Evolutionary conservation across 2,113 vertebrate species (phyloP).

Genomic region (Paradisaea rubra): DNA sequence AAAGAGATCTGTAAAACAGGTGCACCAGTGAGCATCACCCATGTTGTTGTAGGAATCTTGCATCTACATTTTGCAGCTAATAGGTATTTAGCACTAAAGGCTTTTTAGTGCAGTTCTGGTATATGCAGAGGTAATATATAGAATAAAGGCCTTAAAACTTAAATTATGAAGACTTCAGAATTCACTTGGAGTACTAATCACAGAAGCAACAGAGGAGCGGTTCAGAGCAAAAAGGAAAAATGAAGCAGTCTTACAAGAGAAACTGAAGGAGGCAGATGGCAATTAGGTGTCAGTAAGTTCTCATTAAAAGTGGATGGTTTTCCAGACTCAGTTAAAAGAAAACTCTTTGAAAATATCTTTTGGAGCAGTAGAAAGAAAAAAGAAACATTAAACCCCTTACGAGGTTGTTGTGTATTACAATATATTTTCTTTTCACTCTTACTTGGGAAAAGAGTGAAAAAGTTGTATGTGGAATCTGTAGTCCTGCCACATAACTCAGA

Average conservation of each 20-base stretch:
- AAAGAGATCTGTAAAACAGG: not conserved
- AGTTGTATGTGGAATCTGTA: not conserved
- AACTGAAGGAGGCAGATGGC: constrained; percentile 15
- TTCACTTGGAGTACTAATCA: not conserved
- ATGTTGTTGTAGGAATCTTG: not conserved
- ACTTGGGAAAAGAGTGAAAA: not conserved
- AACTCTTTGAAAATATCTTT: not conserved
- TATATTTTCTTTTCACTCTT: not conserved
- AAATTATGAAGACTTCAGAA: not conserved
- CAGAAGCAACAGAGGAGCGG: not conserved
- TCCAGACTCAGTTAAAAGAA: constrained; percentile 2
- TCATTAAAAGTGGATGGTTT: constrained; percentile 9
- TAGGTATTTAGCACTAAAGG: not conserved
- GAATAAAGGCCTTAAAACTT: not conserved
- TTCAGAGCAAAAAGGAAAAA: constrained; percentile 8
- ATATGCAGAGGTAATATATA: not conserved
- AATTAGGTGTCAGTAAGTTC: constrained; percentile 20
- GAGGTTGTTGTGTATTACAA: not conserved
- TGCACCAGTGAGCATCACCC: not conserved
- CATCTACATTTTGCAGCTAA: not conserved
- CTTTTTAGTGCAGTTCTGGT: not conserved
- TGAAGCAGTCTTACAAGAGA: not conserved
- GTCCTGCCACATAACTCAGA: not conserved
- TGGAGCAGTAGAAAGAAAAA: not conserved
- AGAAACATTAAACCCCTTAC: not conserved